Percentiles rank a stretch among this genome's conserved stretches.
Evolutionary conservation across 2,888 invertebrate genomes (phyloP).

Genomic region (Beris morrisii): DNA sequence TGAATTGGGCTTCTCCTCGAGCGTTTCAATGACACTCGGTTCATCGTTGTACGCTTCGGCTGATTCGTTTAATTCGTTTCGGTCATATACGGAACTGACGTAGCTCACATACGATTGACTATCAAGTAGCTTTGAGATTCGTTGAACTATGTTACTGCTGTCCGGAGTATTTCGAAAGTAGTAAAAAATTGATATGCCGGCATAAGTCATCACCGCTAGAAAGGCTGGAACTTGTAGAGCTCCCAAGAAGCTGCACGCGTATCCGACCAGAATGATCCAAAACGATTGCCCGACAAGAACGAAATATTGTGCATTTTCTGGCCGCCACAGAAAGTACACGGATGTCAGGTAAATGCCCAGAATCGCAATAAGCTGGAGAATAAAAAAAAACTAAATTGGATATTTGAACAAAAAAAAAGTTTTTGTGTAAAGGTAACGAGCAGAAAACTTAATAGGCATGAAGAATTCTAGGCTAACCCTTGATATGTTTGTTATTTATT

Average conservation of each 20-base stretch:
- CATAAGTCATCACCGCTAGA: slow-evolving; percentile 66
- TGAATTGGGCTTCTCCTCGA: slow-evolving; percentile 45
- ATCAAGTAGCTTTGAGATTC: slow-evolving; percentile 46
- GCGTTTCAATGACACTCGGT: background rate
- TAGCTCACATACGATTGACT: slow-evolving; percentile 50
- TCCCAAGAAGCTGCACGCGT: slow-evolving; percentile 73
- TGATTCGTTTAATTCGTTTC: slow-evolving; percentile 40
- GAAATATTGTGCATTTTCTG: slow-evolving; percentile 67
- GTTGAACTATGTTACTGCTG: slow-evolving; percentile 42
- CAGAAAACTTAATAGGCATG: too few species aligned
- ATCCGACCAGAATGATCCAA: slow-evolving; percentile 78
- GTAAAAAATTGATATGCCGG: slow-evolving; percentile 64
- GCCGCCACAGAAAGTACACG: slow-evolving; percentile 75
- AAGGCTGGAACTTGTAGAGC: slow-evolving; percentile 77
- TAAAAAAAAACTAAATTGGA: slow-evolving; percentile 28
- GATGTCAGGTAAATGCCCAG: slow-evolving; percentile 70
- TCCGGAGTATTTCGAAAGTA: slow-evolving; percentile 53
- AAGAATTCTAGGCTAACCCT: too few species aligned
- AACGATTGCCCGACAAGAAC: slow-evolving; percentile 69
- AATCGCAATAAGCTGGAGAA: slow-evolving; percentile 67
- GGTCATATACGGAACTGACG: slow-evolving; percentile 52
- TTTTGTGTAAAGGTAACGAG: too few species aligned
- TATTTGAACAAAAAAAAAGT: too few species aligned
- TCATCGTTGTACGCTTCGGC: background rate
- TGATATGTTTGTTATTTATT: too few species aligned